phyloP scores from a whole-genome alignment of 2,113 vertebrate species.

The Lagenorhynchus albirostris region DNA sequence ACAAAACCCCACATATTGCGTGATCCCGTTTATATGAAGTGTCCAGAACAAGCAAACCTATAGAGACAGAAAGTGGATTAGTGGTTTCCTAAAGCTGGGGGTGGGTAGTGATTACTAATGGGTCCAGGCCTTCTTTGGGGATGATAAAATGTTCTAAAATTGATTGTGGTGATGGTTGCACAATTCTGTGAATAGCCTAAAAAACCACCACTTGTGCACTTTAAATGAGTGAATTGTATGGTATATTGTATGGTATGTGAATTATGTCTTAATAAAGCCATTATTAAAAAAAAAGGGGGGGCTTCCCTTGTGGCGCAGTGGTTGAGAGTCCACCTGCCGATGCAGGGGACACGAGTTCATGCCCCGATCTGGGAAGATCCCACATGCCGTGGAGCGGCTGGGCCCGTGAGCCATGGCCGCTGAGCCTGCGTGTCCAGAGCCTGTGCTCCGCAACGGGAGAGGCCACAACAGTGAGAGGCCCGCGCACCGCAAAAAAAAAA shows the following conservation, averaged over 20 bases:
- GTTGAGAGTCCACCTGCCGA: too few species aligned
- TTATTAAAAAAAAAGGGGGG: background rate
- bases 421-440: too few species aligned
- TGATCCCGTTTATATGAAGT: background rate
- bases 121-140: background rate
- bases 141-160: background rate
- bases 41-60: background rate
- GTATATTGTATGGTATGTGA: background rate
- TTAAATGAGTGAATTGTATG: background rate
- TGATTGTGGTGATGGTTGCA: background rate
- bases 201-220: background rate
- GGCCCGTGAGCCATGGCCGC: too few species aligned
- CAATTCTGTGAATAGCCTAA: background rate
- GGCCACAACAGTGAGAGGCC: too few species aligned
- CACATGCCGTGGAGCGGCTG: too few species aligned
- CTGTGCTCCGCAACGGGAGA: too few species aligned
- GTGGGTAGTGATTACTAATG: background rate
- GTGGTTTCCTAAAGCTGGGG: background rate
- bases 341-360: too few species aligned
- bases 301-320: background rate
- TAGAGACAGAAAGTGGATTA: background rate
- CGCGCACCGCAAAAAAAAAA: too few species aligned
- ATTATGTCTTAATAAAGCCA: background rate
- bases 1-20: background rate
- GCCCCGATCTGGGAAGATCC: too few species aligned